Conservation (phyloP, 2,888 invertebrate species). For the Macropis europaea region DNA sequence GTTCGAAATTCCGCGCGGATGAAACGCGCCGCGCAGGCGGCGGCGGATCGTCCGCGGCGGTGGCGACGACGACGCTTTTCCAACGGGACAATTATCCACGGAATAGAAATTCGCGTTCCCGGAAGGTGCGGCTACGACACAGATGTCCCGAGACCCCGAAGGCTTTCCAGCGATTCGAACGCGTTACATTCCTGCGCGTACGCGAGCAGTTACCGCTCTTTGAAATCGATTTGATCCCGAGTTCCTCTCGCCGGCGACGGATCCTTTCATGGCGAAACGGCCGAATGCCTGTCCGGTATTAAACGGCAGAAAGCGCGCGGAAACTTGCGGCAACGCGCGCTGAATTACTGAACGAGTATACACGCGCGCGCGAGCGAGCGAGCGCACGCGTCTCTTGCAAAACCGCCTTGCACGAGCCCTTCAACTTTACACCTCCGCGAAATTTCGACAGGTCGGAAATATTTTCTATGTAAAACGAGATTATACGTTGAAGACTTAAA, state of each 20-base stretch:
- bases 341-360: slow-evolving; percentile 14
- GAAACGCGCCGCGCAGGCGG: slow-evolving; percentile 19
- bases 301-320: slow-evolving; percentile 26
- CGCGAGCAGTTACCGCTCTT: slow-evolving; percentile 42
- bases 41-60: neutral
- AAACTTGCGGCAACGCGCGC: neutral
- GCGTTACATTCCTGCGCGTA: slow-evolving; percentile 52
- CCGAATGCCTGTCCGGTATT: slow-evolving; percentile 39
- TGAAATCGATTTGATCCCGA: slow-evolving; percentile 49
- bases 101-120: slow-evolving; percentile 60
- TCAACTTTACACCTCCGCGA: slow-evolving; percentile 34
- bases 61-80: slow-evolving; percentile 7
- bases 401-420: slow-evolving; percentile 22
- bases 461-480: too few species aligned
- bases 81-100: slow-evolving; percentile 32
- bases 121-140: slow-evolving; percentile 44
- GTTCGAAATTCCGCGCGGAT: slow-evolving; percentile 11
- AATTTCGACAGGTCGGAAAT: too few species aligned
- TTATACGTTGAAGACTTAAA: neutral
- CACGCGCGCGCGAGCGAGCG: neutral
- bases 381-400: slow-evolving; percentile 1
- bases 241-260: slow-evolving; percentile 36
- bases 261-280: slow-evolving; percentile 48
- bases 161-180: slow-evolving; percentile 46
- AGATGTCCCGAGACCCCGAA: slow-evolving; percentile 26